Base-by-base conservation (phyloP, 2,113 vertebrate species). In the Bubo bubo region DNA sequence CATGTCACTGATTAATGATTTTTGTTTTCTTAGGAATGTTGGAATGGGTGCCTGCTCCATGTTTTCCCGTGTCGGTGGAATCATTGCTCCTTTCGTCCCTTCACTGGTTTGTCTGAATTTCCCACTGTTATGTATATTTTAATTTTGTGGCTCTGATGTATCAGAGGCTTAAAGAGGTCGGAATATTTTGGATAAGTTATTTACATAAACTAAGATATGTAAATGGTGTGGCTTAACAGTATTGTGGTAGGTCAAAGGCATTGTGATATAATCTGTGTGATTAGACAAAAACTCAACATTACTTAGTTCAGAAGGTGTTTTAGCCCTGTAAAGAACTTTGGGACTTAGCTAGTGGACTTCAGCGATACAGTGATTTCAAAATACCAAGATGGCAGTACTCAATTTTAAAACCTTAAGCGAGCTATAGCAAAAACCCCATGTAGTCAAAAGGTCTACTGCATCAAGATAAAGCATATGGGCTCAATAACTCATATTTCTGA, bases 1-100 rank as follows among this genome's bases (percentile, higher is more conserved):
- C 63, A 53, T 75, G 26, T 45, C 19, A 72, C 34, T 93, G 35
- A 81, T 68, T 28, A 68, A 59, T 43, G 34, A 20, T 49, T 88
- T 47, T 37, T 49, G 13, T 56, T 79, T 94, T 52, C 53, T 52
- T 73, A 99, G 98, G 96, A 99, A 98, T 55, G 98, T 98, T 47
- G 98, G 98, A 76, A 98, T 99, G 93, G 98, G 98, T 71, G 94
- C 97, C 24, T 99, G 98, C 59, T 99, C 98, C 83, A 99, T 98
- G 98, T 98, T 98, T 93, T 99, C 98, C 67, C 97, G 98, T 88
- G 89, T 98, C 37, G 98, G 98, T 67, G 98, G 98, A 68, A 98
- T 99, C 37, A 96, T 99, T 55, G 98, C 98, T 21, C 98, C 98
- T 59, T 99, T 99, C n/a, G 6, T 99, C 53, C 98, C 98, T 75